These are phyloP conservation scores for Dufourea novaeangliae DNA, from an alignment of 1,140 invertebrate genomes.

Conservation along the genomic window DNA sequence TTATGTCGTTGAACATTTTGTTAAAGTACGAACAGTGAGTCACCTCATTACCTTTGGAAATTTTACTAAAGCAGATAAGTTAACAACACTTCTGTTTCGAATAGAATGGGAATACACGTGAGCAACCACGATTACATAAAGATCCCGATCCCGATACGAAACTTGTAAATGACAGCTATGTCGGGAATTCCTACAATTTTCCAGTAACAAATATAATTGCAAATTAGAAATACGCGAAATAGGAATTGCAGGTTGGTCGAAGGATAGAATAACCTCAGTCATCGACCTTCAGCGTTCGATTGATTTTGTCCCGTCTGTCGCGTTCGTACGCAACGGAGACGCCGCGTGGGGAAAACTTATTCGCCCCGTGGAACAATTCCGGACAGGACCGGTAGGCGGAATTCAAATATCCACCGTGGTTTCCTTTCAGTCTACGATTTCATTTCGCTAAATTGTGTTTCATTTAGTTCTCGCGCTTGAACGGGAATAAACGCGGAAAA, in stretches of 20 bases:
- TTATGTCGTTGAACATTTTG: too few relatives aligned
- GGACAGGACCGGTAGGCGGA: neutral
- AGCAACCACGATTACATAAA: too few relatives aligned
- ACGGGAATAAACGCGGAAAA: slow-evolving; percentile 49
- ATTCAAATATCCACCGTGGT: neutral
- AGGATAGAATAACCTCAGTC: neutral
- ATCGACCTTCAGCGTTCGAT: neutral
- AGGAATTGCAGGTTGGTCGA: too few relatives aligned
- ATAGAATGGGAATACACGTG: too few relatives aligned
- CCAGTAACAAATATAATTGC: neutral
- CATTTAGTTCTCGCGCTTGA: slow-evolving; percentile 22
- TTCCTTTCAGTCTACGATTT: neutral
- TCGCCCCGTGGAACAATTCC: neutral
- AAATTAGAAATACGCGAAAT: neutral
- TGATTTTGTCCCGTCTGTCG: neutral
- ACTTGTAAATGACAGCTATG: too few relatives aligned
- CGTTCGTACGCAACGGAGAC: neutral
- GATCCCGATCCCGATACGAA: too few relatives aligned
- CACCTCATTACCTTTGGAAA: too few relatives aligned
- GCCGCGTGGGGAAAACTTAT: neutral
- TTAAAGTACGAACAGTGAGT: too few relatives aligned
- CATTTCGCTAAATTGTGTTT: slow-evolving; percentile 12
- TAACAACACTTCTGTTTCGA: too few relatives aligned
- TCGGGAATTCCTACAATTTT: too few relatives aligned
- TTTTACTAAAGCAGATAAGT: too few relatives aligned